phyloP scores from a whole-genome alignment of 2,113 vertebrate genomes.

The Myrmophylax atrothorax region DNA sequence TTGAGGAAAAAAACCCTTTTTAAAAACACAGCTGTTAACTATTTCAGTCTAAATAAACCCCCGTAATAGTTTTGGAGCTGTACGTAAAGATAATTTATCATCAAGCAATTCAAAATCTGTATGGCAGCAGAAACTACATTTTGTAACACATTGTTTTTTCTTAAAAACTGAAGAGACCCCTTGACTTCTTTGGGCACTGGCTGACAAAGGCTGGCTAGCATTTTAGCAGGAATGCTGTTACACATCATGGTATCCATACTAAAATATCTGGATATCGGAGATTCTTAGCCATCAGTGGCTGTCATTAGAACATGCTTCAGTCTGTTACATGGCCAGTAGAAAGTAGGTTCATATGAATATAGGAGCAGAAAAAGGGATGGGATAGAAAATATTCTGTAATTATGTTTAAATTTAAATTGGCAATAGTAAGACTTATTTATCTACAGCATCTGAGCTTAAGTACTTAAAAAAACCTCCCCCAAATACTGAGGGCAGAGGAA shows the following conservation, averaged over 20 bases:
- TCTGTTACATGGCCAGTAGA: accelerated
- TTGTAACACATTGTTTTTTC: neutral
- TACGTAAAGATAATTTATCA: neutral
- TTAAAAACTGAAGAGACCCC: neutral
- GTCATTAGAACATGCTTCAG: neutral
- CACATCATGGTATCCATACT: neutral
- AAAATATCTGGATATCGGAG: neutral
- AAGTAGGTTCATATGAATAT: neutral
- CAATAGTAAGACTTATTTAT: neutral
- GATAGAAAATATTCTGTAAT: neutral
- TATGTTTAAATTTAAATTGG: neutral
- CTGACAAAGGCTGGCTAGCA: neutral
- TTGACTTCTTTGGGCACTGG: neutral
- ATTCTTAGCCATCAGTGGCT: neutral
- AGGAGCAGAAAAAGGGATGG: neutral
- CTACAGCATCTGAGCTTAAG: neutral
- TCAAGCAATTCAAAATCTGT: neutral
- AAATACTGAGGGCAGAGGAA: neutral
- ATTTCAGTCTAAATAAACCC: neutral
- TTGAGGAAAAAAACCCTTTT: neutral
- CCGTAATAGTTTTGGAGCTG: neutral
- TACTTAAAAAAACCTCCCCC: neutral
- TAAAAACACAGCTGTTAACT: neutral
- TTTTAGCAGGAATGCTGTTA: neutral
- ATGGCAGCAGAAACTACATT: neutral